Conservation (phyloP, 2,113 vertebrate species). For the Hippocampus zosterae region DNA sequence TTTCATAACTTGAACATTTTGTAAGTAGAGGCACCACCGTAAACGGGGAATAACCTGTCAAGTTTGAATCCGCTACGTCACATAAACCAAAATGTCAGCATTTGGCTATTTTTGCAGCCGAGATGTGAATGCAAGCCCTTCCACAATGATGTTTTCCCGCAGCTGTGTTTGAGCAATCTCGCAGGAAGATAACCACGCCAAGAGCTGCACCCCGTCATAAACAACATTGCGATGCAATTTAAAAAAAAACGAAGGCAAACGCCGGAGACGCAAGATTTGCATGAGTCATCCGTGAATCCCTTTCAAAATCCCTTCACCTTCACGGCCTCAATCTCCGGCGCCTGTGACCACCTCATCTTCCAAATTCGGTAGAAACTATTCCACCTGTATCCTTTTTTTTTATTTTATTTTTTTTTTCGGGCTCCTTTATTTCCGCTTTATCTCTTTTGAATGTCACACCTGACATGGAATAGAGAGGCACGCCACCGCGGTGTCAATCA, state of each 20-base stretch:
- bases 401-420: background rate
- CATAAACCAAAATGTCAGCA: background rate
- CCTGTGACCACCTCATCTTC: constrained; percentile 52
- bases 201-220: constrained; percentile 25
- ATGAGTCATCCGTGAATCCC: constrained; percentile 1
- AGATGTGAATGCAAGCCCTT: background rate
- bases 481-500: constrained; percentile 41
- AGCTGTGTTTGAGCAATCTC: constrained; percentile 28
- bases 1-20: too few species aligned
- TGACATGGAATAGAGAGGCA: constrained; percentile 13
- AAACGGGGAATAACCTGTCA: background rate
- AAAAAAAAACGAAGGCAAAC: constrained; percentile 3
- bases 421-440: constrained; percentile 8
- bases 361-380: constrained; percentile 40
- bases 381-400: constrained; percentile 35
- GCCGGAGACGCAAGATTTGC: background rate
- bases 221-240: constrained; percentile 39
- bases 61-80: background rate
- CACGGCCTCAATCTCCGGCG: constrained; percentile 11
- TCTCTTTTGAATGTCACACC: constrained; percentile 47
- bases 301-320: background rate
- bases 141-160: constrained; percentile 15
- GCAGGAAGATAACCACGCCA: constrained; percentile 31
- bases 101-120: too few species aligned
- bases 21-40: too few species aligned